phyloP scores from a whole-genome alignment of 1,140 invertebrate genomes.

The Adelges cooleyi region DNA sequence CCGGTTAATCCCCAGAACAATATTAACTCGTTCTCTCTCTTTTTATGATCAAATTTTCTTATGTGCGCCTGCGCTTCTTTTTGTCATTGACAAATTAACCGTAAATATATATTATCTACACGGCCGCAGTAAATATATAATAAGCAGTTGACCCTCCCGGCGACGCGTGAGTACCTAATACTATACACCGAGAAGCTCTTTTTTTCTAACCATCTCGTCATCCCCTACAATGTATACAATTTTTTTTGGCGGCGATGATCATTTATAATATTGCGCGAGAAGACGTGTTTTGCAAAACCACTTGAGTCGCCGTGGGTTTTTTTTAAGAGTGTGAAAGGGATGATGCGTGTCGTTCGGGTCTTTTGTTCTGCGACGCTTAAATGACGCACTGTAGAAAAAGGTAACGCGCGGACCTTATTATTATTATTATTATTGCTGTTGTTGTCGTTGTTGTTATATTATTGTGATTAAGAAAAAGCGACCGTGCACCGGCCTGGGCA shows the following conservation, averaged over 20 bases:
- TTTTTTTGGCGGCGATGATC: slow-evolving; percentile 2
- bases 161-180: not conserved
- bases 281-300: slow-evolving; percentile 27
- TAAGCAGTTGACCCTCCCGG: slow-evolving; percentile 1
- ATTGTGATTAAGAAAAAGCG: no score
- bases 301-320: slow-evolving; percentile 15
- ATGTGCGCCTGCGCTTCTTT: not conserved
- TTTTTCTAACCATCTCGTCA: not conserved
- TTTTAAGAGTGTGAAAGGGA: slow-evolving; percentile 21
- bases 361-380: slow-evolving; percentile 21
- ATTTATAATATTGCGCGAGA: slow-evolving; percentile 15
- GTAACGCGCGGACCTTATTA: slow-evolving; percentile 15
- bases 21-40: slow-evolving; percentile 18
- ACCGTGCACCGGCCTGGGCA: no score
- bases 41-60: not conserved
- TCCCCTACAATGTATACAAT: not conserved
- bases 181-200: slow-evolving; percentile 18
- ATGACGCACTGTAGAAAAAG: no score
- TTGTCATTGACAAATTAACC: slow-evolving; percentile 29
- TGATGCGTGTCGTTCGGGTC: slow-evolving; percentile 21
- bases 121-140: slow-evolving; percentile 18
- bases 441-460: not conserved
- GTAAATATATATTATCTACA: slow-evolving; percentile 16
- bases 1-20: slow-evolving; percentile 19
- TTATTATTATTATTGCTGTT: slow-evolving; percentile 13